Percentiles rank a stretch among this genome's conserved stretches.
Evolutionary conservation across 2,797 vertebrate species (phyloP).

Genomic region (Cyprinella venusta): DNA sequence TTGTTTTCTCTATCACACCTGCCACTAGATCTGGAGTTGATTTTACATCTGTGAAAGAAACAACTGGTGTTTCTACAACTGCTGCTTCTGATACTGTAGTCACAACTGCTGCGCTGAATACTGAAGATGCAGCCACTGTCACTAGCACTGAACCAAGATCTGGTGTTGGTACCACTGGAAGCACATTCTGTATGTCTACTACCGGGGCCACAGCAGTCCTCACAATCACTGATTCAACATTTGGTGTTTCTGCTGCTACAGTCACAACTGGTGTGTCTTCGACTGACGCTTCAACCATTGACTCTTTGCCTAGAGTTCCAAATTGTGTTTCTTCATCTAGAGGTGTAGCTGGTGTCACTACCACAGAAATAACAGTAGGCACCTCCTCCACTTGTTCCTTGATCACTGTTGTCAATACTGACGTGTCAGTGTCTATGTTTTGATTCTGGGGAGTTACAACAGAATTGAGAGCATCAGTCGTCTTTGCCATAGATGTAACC

Average conservation of each 20-base stretch:
- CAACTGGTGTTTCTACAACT: constrained; percentile 5
- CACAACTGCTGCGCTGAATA: background rate
- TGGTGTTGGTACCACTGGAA: constrained; percentile 21
- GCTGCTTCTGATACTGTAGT: background rate
- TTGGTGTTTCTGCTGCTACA: background rate
- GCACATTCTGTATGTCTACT: constrained; percentile 25
- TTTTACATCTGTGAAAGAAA: background rate
- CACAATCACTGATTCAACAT: constrained; percentile 25
- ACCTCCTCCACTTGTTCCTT: constrained; percentile 6
- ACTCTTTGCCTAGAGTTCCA: background rate
- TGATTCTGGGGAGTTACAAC: constrained; percentile 21
- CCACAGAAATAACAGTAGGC: constrained; percentile 11
- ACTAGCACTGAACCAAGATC: constrained; percentile 15
- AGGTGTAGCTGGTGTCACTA: constrained; percentile 21
- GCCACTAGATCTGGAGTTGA: background rate
- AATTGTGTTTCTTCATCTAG: background rate
- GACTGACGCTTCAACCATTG: background rate
- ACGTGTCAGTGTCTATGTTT: constrained; percentile 22
- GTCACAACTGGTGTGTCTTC: background rate
- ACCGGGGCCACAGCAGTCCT: background rate
- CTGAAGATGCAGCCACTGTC: constrained; percentile 16
- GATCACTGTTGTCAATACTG: constrained; percentile 23
- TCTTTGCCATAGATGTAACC: constrained; percentile 41
- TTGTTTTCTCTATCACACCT: background rate
- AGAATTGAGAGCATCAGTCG: background rate